phyloP scores from a whole-genome alignment of 1,140 invertebrate genomes.

The Hylaeus anthracinus region DNA sequence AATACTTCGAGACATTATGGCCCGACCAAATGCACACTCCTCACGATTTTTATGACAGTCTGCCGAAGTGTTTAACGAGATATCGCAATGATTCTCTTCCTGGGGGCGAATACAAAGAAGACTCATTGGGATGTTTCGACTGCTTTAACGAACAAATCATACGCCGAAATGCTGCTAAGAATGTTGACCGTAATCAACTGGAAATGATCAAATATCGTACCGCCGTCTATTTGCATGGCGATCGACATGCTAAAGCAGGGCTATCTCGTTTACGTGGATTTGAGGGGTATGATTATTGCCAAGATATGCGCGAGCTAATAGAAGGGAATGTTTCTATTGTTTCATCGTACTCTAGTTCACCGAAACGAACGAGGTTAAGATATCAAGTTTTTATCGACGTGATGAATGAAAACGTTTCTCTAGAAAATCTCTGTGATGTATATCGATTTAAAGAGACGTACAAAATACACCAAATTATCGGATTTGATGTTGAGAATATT shows the following conservation, averaged over 20 bases:
- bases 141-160: slow-evolving; percentile 31
- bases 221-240: neutral
- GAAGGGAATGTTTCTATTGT: slow-evolving; percentile 17
- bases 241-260: neutral
- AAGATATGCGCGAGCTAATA: slow-evolving; percentile 20
- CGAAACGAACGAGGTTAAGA: slow-evolving; percentile 16
- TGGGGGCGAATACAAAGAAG: slow-evolving; percentile 7
- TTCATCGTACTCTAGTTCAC: slow-evolving; percentile 32
- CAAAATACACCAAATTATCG: slow-evolving; percentile 24
- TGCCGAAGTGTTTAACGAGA: slow-evolving; percentile 12
- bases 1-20: slow-evolving; percentile 62
- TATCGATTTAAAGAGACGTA: slow-evolving; percentile 14
- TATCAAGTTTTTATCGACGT: neutral
- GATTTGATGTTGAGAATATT: slow-evolving; percentile 10
- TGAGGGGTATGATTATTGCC: slow-evolving; percentile 12
- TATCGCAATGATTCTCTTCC: slow-evolving; percentile 33
- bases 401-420: neutral
- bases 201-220: slow-evolving; percentile 22
- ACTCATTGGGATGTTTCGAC: neutral
- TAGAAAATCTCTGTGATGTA: slow-evolving; percentile 19
- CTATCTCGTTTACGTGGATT: slow-evolving; percentile 1
- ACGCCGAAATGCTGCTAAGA: neutral
- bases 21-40: slow-evolving; percentile 65
- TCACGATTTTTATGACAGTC: slow-evolving; percentile 43
- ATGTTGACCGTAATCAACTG: slow-evolving; percentile 1